phyloP scores from a whole-genome alignment of 2,888 invertebrate genomes.

The Catocala sponsa region DNA sequence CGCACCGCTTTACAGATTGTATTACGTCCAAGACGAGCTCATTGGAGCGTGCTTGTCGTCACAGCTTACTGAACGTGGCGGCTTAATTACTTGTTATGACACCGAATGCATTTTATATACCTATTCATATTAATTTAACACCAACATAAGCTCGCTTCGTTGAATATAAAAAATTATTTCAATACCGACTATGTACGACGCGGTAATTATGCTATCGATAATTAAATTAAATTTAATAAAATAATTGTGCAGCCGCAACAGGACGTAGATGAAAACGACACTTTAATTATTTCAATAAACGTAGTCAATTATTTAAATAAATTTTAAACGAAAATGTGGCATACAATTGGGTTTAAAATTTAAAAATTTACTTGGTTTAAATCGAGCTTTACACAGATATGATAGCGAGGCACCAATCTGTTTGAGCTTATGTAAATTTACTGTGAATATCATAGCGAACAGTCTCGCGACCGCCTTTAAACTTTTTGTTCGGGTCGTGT shows the following conservation, averaged over 20 bases:
- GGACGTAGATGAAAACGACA: slow-evolving; percentile 2
- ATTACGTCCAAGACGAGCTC: slow-evolving; percentile 68
- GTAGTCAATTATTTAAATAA: background rate
- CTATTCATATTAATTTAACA: slow-evolving; percentile 2
- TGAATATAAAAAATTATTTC: background rate
- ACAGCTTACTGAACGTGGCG: slow-evolving; percentile 63
- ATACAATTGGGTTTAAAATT: background rate
- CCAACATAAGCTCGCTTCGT: background rate
- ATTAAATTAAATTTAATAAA: slow-evolving; percentile 4
- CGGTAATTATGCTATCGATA: slow-evolving; percentile 4
- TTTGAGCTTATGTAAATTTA: slow-evolving; percentile 1
- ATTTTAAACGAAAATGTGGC: too few species aligned
- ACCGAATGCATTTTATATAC: slow-evolving; percentile 34
- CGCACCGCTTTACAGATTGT: slow-evolving; percentile 63
- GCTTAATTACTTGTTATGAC: slow-evolving; percentile 63
- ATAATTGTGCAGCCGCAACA: background rate
- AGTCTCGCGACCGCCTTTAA: background rate
- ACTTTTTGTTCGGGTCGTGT: background rate
- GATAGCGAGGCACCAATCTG: background rate
- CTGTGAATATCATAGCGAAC: background rate
- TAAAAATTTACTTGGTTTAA: background rate
- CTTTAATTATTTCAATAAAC: slow-evolving; percentile 1
- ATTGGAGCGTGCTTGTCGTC: slow-evolving; percentile 66
- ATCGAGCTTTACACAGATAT: background rate
- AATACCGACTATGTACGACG: background rate